Evolutionary conservation across 1,140 invertebrate genomes (phyloP), one percentile per base, ranked within the genome.

Genomic region (Riptortus pedestris): DNA sequence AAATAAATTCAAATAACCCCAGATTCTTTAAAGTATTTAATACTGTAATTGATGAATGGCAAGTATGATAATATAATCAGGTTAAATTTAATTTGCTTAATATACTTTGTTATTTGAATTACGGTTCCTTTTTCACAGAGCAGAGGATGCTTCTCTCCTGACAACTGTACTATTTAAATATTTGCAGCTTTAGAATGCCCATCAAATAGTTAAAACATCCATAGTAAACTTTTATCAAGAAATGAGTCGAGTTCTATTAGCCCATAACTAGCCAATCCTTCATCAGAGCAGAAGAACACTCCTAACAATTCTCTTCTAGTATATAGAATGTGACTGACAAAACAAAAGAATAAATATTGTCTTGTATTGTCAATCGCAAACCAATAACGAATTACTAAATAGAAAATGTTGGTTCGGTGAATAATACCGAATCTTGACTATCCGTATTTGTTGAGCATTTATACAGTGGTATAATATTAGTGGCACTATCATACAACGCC

Each of bases 381-480:
- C 26, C 24, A 55, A 24, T 55, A 24, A 55, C 51, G 22, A 55
- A 55, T 24, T 9, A 22, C 24, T 22, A 22, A 45, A 31, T 18
- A 38, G 16, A 60, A 60, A 18, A 60, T 24, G n/a, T 31, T 18
- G 18, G 33, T 33, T 60, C 22, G 18, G 29, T 33, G 16, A 14
- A n/a, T n/a, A 16, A 29, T 33, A n/a, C 12, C 59, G 14, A 55
- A 60, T 20, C 59, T 43, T 60, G 59, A 60, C 59, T 60, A 60
- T 60, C 16, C 16, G 12, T 7, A 38, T 22, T 38, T 60, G 27
- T 60, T 60, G 59, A 60, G 59, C 59, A 60, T 60, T 43, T 60
- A 60, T 28, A 60, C 29, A 43, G 59, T 60, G 59, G 59, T 60
- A 60, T n/a, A 60, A 60, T n/a, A 45, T 12, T 60, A 43, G 59